These are phyloP conservation scores for Astropecten irregularis DNA, from an alignment of 53 echinoderm and acorn worm genomes.

Conservation along the genomic window DNA sequence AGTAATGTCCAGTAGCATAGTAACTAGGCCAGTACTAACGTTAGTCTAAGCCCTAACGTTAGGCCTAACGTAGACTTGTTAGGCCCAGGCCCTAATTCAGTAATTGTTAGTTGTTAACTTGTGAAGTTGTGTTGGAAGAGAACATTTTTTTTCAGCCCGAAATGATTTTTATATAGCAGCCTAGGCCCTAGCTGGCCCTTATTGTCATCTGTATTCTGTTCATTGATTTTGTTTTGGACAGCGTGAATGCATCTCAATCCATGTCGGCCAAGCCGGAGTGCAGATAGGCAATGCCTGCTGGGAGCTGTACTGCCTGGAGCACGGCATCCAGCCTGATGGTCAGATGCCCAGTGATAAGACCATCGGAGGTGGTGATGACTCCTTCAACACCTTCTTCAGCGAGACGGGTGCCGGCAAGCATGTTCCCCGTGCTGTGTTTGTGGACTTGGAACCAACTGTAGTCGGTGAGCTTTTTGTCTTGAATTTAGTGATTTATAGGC, in stretches of 20 bases:
- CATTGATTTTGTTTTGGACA: background rate
- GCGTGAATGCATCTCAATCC: conserved; percentile 88
- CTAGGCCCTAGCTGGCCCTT: too few species aligned
- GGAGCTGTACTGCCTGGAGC: conserved; percentile 90
- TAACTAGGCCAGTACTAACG: too few species aligned
- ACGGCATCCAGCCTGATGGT: conserved; percentile 83
- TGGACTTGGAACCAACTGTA: conserved; percentile 80
- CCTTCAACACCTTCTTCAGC: conserved; percentile 73
- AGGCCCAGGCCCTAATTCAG: too few species aligned
- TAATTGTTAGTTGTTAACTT: too few species aligned
- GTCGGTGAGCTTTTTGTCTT: conserved; percentile 55
- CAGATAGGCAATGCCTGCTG: conserved; percentile 92
- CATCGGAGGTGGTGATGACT: conserved; percentile 67
- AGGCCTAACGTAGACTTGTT: too few species aligned
- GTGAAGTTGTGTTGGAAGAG: too few species aligned
- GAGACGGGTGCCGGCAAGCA: conserved; percentile 66
- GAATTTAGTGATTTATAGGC: background rate
- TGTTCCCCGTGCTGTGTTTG: conserved; percentile 66
- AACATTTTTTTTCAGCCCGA: too few species aligned
- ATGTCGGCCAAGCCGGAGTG: conserved; percentile 82
- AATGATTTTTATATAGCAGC: too few species aligned
- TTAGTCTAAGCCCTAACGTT: too few species aligned
- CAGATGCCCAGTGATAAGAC: conserved; percentile 95
- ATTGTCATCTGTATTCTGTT: too few species aligned
- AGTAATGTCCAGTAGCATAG: too few species aligned